Evolutionary conservation across 1,140 invertebrate genomes (phyloP).

Genomic region (Asobara japonica): DNA sequence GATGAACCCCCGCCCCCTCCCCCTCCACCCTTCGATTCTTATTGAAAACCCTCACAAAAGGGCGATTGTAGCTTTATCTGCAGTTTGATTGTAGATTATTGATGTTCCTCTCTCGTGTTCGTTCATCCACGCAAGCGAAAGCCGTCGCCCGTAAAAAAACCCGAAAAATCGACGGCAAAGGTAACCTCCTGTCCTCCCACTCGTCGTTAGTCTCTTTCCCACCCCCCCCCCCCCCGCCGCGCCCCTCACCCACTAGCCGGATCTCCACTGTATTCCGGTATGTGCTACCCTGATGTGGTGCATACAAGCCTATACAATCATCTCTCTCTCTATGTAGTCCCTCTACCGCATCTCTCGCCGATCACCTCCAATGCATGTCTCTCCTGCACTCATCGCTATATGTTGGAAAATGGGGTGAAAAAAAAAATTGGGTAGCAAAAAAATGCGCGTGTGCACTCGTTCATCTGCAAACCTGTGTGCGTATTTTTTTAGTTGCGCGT

Average conservation of each 20-base stretch:
- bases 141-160: constrained; percentile 60
- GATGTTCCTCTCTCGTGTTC: constrained; percentile 63
- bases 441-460: constrained; percentile 21
- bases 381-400: constrained; percentile 22
- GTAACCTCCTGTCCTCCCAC: constrained; percentile 44
- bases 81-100: constrained; percentile 68
- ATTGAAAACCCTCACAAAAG: constrained; percentile 65
- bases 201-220: constrained; percentile 20
- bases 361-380: constrained; percentile 2
- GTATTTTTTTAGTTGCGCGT: not conserved
- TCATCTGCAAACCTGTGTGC: constrained; percentile 10
- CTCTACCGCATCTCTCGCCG: not conserved
- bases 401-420: not conserved
- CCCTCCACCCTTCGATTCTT: constrained; percentile 49
- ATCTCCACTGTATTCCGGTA: constrained; percentile 12
- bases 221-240: constrained; percentile 14
- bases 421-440: constrained; percentile 23
- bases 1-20: constrained; percentile 28
- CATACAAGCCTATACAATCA: constrained; percentile 28
- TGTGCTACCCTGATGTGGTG: constrained; percentile 16
- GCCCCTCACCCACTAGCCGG: constrained; percentile 2
- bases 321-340: not conserved
- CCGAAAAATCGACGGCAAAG: constrained; percentile 59
- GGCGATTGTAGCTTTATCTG: constrained; percentile 65
- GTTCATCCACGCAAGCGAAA: constrained; percentile 59